phyloP scores from a whole-genome alignment of 2,113 vertebrate species.

The Ictalurus furcatus region DNA sequence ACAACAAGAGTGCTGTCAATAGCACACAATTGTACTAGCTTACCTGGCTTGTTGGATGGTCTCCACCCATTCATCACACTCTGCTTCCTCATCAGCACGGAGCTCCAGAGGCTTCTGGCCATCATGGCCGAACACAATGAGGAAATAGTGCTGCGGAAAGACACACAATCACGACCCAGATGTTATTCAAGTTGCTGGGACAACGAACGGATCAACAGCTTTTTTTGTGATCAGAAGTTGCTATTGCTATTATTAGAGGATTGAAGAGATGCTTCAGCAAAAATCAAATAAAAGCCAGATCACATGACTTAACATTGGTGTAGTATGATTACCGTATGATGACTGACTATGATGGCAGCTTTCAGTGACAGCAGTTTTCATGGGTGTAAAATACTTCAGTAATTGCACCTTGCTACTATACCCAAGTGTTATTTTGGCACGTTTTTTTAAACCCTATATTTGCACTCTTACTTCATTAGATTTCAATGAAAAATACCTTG shows the following conservation, averaged over 20 bases:
- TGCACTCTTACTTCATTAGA: neutral
- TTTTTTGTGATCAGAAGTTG: neutral
- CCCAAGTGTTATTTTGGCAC: neutral
- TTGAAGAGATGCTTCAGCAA: neutral
- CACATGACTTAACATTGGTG: neutral
- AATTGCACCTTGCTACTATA: neutral
- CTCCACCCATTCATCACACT: constrained; percentile 96
- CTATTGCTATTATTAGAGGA: neutral
- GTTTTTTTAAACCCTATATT: too few relatives aligned
- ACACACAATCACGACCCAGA: constrained; percentile 1
- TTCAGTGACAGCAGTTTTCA: neutral
- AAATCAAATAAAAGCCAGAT: neutral
- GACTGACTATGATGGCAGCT: neutral
- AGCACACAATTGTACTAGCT: constrained; percentile 23
- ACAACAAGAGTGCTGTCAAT: neutral
- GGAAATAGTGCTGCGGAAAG: constrained; percentile 87
- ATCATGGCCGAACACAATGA: constrained; percentile 93
- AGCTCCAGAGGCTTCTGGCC: constrained; percentile 96
- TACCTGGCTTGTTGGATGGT: constrained; percentile 96
- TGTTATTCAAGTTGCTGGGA: neutral
- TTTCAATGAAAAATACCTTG: neutral
- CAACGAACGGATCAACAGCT: neutral
- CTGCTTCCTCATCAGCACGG: constrained; percentile 89
- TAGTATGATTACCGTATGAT: neutral
- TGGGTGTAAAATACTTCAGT: neutral